Evolutionary conservation across 2,797 vertebrate genomes (phyloP).

Genomic region (Cichlasoma orientale): DNA sequence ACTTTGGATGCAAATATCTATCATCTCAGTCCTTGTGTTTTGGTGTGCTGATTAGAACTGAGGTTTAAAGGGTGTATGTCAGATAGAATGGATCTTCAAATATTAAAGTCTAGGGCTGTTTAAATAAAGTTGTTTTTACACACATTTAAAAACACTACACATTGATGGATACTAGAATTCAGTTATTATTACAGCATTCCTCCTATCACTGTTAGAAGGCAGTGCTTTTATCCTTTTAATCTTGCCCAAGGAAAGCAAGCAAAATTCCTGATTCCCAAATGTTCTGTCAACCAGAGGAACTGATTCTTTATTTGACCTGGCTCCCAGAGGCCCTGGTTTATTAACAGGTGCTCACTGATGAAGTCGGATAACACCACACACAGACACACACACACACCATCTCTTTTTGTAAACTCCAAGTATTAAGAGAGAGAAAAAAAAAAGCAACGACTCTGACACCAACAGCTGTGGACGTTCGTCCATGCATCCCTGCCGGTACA

Average conservation of each 20-base stretch:
- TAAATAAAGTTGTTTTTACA: neutral
- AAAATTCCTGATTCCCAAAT: neutral
- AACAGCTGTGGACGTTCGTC: conserved; percentile 18
- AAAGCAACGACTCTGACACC: conserved; percentile 49
- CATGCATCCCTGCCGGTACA: neutral
- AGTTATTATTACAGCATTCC: neutral
- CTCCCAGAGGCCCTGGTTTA: neutral
- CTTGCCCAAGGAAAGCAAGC: neutral
- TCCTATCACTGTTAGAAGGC: neutral
- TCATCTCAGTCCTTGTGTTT: neutral
- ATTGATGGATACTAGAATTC: neutral
- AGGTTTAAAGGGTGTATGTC: neutral
- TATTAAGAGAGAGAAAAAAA: neutral
- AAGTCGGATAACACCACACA: neutral
- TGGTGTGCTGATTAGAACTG: neutral
- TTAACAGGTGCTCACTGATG: conserved; percentile 1
- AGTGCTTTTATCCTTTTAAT: neutral
- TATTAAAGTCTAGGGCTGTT: neutral
- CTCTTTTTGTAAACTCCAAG: neutral
- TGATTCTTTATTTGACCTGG: neutral
- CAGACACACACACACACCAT: neutral
- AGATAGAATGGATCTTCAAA: neutral
- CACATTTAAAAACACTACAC: neutral
- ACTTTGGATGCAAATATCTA: neutral
- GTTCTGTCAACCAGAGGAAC: neutral